phyloP scores from a whole-genome alignment of 2,888 invertebrate species.

The Volucella inanis region DNA sequence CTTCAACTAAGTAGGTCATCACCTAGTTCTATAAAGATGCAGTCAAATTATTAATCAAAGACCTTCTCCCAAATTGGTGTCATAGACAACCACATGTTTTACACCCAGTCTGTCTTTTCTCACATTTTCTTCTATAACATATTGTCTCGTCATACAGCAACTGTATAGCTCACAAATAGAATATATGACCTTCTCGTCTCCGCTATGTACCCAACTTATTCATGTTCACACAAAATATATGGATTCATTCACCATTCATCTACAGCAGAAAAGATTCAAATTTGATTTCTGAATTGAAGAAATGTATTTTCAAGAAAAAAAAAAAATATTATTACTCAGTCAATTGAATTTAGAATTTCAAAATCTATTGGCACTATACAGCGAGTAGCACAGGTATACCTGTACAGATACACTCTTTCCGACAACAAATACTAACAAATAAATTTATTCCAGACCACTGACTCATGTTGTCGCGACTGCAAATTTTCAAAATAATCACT shows the following conservation, averaged over 20 bases:
- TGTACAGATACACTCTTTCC: not conserved
- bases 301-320: not conserved
- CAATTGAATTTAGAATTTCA: conserved; percentile 38
- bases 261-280: conserved; percentile 34
- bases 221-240: conserved; percentile 25
- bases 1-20: conserved; percentile 2
- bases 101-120: conserved; percentile 17
- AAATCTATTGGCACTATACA: not conserved
- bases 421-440: conserved; percentile 48
- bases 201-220: conserved; percentile 22
- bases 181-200: conserved; percentile 50
- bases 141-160: conserved; percentile 13
- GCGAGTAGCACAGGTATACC: conserved; percentile 39
- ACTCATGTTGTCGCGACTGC: conserved; percentile 56
- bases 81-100: conserved; percentile 8
- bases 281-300: conserved; percentile 42
- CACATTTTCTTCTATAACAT: not conserved
- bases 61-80: conserved; percentile 33
- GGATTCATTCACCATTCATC: conserved; percentile 41
- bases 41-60: conserved; percentile 1
- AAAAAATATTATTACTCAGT: conserved; percentile 44
- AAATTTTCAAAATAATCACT: conserved; percentile 35
- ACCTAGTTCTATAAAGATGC: too few relatives aligned
- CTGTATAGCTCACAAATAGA: conserved; percentile 57
- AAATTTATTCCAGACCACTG: conserved; percentile 69